Evolutionary conservation across 2,888 invertebrate genomes (phyloP), one percentile per base, ranked within the genome.

Genomic region (Acrobasis suavella): DNA sequence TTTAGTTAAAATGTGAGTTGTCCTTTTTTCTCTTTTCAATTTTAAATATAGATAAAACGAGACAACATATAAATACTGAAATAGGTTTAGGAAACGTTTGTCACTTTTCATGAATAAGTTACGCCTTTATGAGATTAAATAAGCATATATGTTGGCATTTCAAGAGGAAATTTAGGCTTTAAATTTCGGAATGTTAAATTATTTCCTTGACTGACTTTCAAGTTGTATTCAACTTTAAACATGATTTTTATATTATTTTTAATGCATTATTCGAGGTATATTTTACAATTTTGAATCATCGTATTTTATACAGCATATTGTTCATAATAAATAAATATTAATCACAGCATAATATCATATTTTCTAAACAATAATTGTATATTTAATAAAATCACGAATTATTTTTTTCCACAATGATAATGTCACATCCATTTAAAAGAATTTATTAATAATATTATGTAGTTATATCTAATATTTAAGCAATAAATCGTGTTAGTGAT

Each of bases 401-500:
- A 42, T 22, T 60, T 39, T 39, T 62, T 62, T 62, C 52, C 38
- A 63, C 50, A 32, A 66, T 65, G 64, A 52, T 64, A 68, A 62
- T 69, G 68, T 70, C 64, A 74, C 78, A 88, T 87, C 87, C 86
- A 82, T 83, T 80, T 81, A 81, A 85, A 88, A 83, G 89, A 88
- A 88, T 89, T 91, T 89, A 89, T 82, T 84, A 87, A 72, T 75
- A 77, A 81, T 75, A 78, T 72, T 73, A 79, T 81, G 79, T 83
- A 83, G 80, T 73, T 75, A 77, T 79, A 81, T 70, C 74, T 78
- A 77, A 77, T 73, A 73, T 74, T 75, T 87, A 87, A 88, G 88
- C 88, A 88, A 89, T 89, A 90, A 86, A 80, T 67, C 71, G 87
- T 85, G 83, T 91, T 89, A 91, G 91, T 86, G 85, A 87, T 85